A percentile compares a stretch with the other conserved stretches of the same genome.
Evolutionary conservation across 2,888 invertebrate genomes (phyloP).

Genomic region (Lithophane leautieri): DNA sequence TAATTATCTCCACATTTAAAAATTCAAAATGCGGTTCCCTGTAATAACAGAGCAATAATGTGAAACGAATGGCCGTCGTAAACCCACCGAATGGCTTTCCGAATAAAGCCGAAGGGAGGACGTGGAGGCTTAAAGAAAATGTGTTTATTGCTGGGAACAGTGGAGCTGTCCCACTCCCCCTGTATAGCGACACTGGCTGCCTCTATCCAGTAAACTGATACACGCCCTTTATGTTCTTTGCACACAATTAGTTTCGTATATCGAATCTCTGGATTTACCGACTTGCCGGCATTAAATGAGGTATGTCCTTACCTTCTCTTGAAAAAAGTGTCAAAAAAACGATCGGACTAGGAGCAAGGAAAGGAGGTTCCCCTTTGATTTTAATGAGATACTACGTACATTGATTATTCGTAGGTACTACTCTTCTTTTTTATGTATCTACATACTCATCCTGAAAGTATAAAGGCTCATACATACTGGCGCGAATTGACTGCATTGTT

Average conservation of each 20-base stretch:
- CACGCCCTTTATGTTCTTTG: conserved; percentile 68
- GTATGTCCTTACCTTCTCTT: background rate
- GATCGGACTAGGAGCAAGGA: background rate
- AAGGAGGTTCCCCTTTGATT: background rate
- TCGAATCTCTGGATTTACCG: conserved; percentile 72
- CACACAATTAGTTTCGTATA: conserved; percentile 65
- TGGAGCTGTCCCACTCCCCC: conserved; percentile 50
- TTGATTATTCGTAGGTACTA: background rate
- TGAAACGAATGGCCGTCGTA: conserved; percentile 81
- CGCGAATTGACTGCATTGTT: too few relatives aligned
- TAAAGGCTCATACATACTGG: too few relatives aligned
- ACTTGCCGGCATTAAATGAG: conserved; percentile 28
- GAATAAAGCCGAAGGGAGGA: conserved; percentile 80
- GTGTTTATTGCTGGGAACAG: conserved; percentile 77
- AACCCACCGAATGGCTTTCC: conserved; percentile 82
- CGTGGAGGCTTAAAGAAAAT: conserved; percentile 77
- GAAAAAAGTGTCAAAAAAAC: background rate
- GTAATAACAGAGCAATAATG: conserved; percentile 83
- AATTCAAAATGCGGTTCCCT: conserved; percentile 76
- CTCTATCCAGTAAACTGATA: conserved; percentile 67
- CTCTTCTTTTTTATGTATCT: background rate
- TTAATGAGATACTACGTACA: background rate
- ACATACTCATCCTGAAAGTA: background rate
- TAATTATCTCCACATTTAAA: conserved; percentile 68
- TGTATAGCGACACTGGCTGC: conserved; percentile 62